Evolutionary conservation across 2,797 vertebrate genomes (phyloP).

Genomic region (Poeciliopsis turneri): DNA sequence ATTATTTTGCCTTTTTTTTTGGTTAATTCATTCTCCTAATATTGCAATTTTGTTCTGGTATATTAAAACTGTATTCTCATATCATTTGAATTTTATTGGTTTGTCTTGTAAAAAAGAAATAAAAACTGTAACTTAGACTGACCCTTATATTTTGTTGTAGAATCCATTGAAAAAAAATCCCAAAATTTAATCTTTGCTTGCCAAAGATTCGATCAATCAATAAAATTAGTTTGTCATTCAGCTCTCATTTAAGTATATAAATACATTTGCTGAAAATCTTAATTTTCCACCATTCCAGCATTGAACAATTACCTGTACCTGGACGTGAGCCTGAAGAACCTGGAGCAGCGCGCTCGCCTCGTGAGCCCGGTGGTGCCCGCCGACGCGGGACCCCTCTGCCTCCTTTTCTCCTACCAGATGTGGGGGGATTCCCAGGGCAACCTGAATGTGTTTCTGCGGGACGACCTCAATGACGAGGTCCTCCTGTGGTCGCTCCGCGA

Average conservation of each 20-base stretch:
- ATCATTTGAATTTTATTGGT: too few species aligned
- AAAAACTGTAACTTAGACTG: too few species aligned
- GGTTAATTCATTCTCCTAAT: too few species aligned
- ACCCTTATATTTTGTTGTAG: too few species aligned
- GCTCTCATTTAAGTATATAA: not conserved
- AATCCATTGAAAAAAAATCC: too few species aligned
- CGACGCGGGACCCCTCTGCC: constrained; percentile 88
- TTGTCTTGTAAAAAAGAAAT: too few species aligned
- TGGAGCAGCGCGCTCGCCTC: constrained; percentile 87
- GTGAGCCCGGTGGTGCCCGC: constrained; percentile 87
- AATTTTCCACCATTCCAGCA: constrained; percentile 55
- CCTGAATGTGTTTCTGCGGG: constrained; percentile 85
- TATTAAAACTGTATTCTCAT: too few species aligned
- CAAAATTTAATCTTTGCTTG: too few species aligned
- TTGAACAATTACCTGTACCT: constrained; percentile 80
- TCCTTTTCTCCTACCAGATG: constrained; percentile 93
- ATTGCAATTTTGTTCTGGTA: too few species aligned
- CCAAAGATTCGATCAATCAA: too few species aligned
- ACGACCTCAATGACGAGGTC: constrained; percentile 86
- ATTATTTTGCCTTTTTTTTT: too few species aligned
- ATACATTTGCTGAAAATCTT: not conserved
- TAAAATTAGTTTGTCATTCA: too few species aligned
- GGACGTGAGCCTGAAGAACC: constrained; percentile 85
- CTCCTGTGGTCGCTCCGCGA: constrained; percentile 89
- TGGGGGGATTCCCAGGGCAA: constrained; percentile 86